Base-by-base conservation (phyloP, 2,797 vertebrate species). In the Euphonia xanthogaster region DNA sequence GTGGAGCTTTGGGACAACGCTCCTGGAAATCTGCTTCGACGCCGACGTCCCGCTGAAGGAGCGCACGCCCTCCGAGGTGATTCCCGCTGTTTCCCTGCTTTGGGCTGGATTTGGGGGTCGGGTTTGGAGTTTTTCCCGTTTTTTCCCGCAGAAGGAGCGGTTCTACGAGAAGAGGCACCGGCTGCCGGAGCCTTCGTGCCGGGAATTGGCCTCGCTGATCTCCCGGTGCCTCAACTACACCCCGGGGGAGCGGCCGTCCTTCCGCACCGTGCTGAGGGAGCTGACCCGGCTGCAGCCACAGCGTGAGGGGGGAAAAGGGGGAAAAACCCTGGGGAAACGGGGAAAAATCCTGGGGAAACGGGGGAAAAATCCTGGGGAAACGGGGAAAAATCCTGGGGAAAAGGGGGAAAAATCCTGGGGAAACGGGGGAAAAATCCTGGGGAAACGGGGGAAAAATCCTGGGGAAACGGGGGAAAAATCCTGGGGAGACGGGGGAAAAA, bases 21-120 rank as follows among this genome's bases (percentile, higher is more conserved):
- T 99, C 63, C 97, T 99, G 48, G 99, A 99, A 91, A 99, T 99
- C 96, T 99, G 98, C 97, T 99, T 99, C 63, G 98, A 99, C 1
- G 99, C 98, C 4, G 98, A 99, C 47, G 98, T 98, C 35, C 99
- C 98, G 0, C 96, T 99, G 72, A 98, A 98, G 83, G 97, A 97
- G 62, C 96, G 97, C 33, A 95, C 98, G 0, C 97, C 98, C 13
- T 96, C 98, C 0, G 98, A 99, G 98, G 99, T 99, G 44, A 55
- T 48, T n/a, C 62, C 51, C 33, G 28, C 33, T 2, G 5, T 14
- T 66, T 8, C 10, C n/a, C 12, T 4, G 0, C 2, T 44, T 14
- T 0, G 4, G 9, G 12, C 2, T 6, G 27, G 8, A 3, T 76
- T 65, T 54, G 2, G 2, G 10, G 23, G 28, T 6, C 14, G 50